Base-by-base conservation (phyloP, 2,888 invertebrate species). In the Galerucella calmariensis region DNA sequence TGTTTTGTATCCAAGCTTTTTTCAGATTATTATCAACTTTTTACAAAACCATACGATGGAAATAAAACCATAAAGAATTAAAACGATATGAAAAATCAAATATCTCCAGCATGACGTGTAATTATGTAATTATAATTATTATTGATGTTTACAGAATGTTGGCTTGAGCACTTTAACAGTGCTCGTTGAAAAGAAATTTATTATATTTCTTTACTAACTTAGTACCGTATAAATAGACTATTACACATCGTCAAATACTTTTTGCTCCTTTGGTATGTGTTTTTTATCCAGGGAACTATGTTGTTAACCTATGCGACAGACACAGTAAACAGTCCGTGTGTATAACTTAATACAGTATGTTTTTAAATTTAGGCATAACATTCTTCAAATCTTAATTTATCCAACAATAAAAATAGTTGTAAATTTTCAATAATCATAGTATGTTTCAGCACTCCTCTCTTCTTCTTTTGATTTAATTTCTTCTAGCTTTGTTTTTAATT, bases 171-270 rank as follows among this genome's bases (percentile, higher is more conserved):
- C 67, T 77, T 77, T 77, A 70, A 44, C 77, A 77, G 77, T 56
- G 70, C 67, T 72, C 70, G 59, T 58, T 74, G 69, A 71, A 73
- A 76, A 67, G 68, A 63, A 68, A 72, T 73, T 74, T 70, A 74
- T 74, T 74, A 74, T 74, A 68, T 77, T 73, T 73, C 72, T 20
- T 20, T 20, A 20, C 20, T 74, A 77, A 75, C 73, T 74, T 72
- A 68, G 48, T 74, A 70, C 74, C 70, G 66, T 77, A 77, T 70
- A 73, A 77, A 75, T 74, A 77, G 74, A 74, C 67, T 73, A 75
- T 75, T 75, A 75, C 73, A 73, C 73, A 75, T 73, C 62, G 27
- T 41, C 67, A 62, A 66, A 75, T 73, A 73, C 67, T 72, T 75
- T 72, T 48, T 75, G 66, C 24, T 20, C 41, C 63, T 61, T 69